Conservation (phyloP, 2,888 invertebrate species). For the Euplagia quadripunctaria region DNA sequence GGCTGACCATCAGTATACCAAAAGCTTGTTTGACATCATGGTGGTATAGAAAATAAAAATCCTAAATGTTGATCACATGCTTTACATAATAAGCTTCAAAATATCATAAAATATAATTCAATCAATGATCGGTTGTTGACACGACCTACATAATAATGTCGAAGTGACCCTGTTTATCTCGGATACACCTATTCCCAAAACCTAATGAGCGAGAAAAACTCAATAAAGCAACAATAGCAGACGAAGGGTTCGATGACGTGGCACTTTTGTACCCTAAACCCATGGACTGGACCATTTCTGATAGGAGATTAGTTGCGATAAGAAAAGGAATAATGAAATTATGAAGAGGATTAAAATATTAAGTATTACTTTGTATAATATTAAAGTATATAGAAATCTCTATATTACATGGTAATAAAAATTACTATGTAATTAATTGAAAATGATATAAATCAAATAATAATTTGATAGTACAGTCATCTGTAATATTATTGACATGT, state of each 20-base stretch:
- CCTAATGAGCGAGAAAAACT: conserved; percentile 48
- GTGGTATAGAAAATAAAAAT: too few relatives aligned
- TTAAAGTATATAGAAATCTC: neutral
- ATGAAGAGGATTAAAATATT: conserved; percentile 26
- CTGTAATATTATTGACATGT: too few relatives aligned
- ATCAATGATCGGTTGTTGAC: conserved; percentile 37
- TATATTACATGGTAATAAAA: neutral
- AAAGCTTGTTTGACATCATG: too few relatives aligned
- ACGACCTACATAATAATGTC: conserved; percentile 37
- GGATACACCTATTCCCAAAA: conserved; percentile 40
- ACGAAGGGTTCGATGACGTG: conserved; percentile 18
- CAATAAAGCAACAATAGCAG: conserved; percentile 33
- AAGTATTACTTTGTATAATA: neutral
- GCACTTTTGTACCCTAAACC: conserved; percentile 25
- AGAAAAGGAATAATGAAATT: conserved; percentile 23
- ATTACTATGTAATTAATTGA: neutral
- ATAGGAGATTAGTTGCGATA: conserved; percentile 33
- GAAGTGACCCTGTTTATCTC: conserved; percentile 37
- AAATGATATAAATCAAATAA: neutral
- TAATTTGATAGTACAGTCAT: neutral
- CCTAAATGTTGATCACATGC: too few relatives aligned
- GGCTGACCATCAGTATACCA: too few relatives aligned
- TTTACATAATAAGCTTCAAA: neutral
- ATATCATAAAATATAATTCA: conserved; percentile 17
- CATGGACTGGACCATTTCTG: conserved; percentile 25